These are phyloP conservation scores for Sparus aurata DNA, from an alignment of 2,797 vertebrate genomes.

Conservation along the genomic window DNA sequence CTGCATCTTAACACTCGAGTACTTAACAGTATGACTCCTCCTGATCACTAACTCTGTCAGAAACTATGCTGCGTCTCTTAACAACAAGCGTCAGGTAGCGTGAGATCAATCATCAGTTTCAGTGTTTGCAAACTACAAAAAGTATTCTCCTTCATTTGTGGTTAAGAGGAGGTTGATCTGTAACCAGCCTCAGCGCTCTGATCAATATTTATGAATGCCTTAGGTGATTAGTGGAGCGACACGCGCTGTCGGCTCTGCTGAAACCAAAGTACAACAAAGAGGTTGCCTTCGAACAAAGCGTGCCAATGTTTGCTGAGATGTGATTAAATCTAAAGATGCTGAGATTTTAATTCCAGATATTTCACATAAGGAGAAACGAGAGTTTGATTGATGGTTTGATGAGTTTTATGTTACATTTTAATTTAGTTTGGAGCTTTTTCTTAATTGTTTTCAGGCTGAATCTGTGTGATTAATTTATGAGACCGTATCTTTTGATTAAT, in stretches of 20 bases:
- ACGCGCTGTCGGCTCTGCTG: background rate
- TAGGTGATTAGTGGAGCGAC: conserved; percentile 7
- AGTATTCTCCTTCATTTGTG: background rate
- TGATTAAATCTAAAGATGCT: background rate
- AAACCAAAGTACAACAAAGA: conserved; percentile 32
- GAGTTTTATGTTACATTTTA: background rate
- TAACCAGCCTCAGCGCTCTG: background rate
- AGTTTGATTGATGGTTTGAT: background rate
- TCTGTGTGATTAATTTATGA: conserved; percentile 15
- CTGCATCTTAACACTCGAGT: conserved; percentile 9
- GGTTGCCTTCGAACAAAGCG: conserved; percentile 39
- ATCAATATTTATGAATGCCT: conserved; percentile 38
- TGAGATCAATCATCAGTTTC: conserved; percentile 8
- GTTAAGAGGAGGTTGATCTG: no score
- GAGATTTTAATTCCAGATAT: conserved; percentile 20
- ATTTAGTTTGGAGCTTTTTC: background rate
- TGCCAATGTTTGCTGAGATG: conserved; percentile 4
- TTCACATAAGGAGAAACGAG: background rate
- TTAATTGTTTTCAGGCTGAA: background rate
- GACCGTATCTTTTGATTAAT: conserved; percentile 3
- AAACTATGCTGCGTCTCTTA: background rate
- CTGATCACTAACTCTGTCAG: background rate
- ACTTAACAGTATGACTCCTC: background rate
- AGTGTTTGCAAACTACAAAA: background rate
- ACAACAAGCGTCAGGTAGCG: conserved; percentile 24